A percentile compares a stretch with the other conserved stretches of the same genome.
Conservation (phyloP, 2,888 invertebrate species). For the Ormyrus rosae region DNA sequence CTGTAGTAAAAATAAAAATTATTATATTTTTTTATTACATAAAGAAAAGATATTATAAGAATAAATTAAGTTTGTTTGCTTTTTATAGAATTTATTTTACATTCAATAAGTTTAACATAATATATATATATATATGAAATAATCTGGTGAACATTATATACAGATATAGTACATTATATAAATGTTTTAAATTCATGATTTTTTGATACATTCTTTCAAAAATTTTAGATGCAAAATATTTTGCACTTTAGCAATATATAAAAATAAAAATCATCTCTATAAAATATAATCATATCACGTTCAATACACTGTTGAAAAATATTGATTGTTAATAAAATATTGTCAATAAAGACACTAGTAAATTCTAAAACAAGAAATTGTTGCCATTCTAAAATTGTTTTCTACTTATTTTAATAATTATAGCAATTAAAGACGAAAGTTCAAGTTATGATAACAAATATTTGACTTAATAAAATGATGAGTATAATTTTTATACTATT, state of each 20-base stretch:
- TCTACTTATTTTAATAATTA: conserved; percentile 27
- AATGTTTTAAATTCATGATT: conserved; percentile 52
- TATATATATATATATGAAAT: conserved; percentile 52
- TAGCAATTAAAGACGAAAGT: conserved; percentile 29
- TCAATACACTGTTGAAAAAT: conserved; percentile 54
- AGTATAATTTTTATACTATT: conserved; percentile 27
- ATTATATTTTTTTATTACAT: no score
- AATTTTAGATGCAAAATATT: conserved; percentile 53
- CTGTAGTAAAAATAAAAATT: no score
- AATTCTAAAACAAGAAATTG: conserved; percentile 49
- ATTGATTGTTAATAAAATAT: conserved; percentile 54
- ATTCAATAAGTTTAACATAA: conserved; percentile 48
- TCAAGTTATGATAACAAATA: conserved; percentile 20
- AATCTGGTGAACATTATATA: conserved; percentile 56
- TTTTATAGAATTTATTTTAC: conserved; percentile 55
- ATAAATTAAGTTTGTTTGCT: conserved; percentile 2
- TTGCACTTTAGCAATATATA: conserved; percentile 51
- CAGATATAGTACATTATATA: conserved; percentile 56
- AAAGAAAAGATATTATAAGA: neutral
- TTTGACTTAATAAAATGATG: conserved; percentile 8
- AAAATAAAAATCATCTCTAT: conserved; percentile 59
- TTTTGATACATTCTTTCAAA: conserved; percentile 46
- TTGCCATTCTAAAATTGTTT: conserved; percentile 17
- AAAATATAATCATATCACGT: conserved; percentile 57
- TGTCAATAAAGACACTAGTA: conserved; percentile 47